These are phyloP conservation scores for Cynopterus brachyotis DNA, from an alignment of 2,113 vertebrate species.

Conservation along the genomic window DNA sequence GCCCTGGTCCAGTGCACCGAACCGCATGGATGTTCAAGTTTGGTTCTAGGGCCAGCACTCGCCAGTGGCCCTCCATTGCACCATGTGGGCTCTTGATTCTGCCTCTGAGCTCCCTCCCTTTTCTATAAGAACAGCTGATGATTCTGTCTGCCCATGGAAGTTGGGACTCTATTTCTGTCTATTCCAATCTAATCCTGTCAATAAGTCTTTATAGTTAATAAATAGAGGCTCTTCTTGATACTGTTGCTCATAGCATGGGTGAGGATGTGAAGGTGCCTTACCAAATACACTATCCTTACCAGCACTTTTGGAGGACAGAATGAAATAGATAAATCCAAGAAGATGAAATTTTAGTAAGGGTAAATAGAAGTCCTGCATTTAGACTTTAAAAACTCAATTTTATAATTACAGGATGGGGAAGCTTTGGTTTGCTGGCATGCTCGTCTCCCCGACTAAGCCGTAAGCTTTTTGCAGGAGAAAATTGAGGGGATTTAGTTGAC, in stretches of 20 bases:
- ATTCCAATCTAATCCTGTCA: neutral
- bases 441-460: neutral
- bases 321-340: neutral
- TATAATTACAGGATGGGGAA: slow-evolving; percentile 25
- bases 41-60: neutral
- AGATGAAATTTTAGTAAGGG: neutral
- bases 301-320: neutral
- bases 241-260: neutral
- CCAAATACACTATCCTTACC: neutral
- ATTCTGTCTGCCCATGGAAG: neutral
- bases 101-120: neutral
- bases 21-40: accelerated
- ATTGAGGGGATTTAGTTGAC: slow-evolving; percentile 17
- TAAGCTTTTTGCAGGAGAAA: slow-evolving; percentile 35
- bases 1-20: neutral
- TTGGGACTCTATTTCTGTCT: neutral
- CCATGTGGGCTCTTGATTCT: neutral
- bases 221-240: neutral
- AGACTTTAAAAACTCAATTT: slow-evolving; percentile 41
- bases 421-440: neutral
- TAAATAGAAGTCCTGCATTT: neutral
- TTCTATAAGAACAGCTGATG: neutral
- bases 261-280: neutral
- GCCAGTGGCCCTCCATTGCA: neutral
- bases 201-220: neutral